Percentiles rank a stretch among this genome's conserved stretches.
Conservation (phyloP, 2,113 vertebrate species). For the Malurus alboscapulatus region DNA sequence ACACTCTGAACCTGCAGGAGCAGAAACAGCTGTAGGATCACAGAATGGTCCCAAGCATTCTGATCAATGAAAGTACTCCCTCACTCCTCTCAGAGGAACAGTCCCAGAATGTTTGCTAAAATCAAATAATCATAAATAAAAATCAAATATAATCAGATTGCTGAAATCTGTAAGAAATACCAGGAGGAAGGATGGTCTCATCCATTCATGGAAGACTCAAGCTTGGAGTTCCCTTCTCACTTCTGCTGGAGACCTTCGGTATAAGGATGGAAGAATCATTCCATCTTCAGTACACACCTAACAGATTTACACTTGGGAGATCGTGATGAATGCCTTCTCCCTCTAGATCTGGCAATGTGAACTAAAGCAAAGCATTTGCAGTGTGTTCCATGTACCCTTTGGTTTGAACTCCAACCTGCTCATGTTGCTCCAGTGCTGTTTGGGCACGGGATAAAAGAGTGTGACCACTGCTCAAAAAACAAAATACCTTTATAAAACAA, state of each 20-base stretch:
- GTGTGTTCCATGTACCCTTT: neutral
- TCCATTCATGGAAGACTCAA: neutral
- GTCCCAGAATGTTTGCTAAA: neutral
- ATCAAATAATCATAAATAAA: neutral
- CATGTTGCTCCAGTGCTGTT: neutral
- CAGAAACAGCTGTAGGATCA: neutral
- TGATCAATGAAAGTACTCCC: neutral
- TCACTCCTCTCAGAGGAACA: neutral
- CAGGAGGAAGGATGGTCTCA: neutral
- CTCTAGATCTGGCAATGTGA: neutral
- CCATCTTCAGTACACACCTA: neutral
- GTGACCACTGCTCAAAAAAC: neutral
- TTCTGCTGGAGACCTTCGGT: neutral
- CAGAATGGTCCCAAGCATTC: neutral
- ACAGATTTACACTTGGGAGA: neutral
- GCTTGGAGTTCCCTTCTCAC: neutral
- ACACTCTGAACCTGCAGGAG: neutral
- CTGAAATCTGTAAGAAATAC: neutral
- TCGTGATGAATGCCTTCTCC: neutral
- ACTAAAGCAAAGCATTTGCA: neutral
- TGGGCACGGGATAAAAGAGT: neutral
- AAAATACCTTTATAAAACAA: neutral
- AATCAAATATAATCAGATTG: neutral
- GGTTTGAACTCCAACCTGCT: rapidly evolving
- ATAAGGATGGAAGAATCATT: neutral